Percentiles rank a stretch among this genome's conserved stretches.
Evolutionary conservation across 2,888 invertebrate species (phyloP).

Genomic region (Eristalinus sepulchralis): DNA sequence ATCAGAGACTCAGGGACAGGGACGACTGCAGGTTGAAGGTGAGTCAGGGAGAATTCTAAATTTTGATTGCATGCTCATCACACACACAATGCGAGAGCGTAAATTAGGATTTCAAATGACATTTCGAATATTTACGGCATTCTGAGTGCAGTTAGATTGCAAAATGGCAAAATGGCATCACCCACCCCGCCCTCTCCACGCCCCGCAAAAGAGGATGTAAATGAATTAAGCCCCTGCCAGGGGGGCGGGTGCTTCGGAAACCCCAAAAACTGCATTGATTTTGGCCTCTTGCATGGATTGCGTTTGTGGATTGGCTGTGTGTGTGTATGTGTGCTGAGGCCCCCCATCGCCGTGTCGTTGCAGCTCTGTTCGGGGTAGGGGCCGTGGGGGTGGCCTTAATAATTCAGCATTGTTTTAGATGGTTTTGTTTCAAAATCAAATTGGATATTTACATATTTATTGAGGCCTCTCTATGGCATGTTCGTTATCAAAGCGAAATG

Average conservation of each 20-base stretch:
- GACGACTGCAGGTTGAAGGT: neutral
- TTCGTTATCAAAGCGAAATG: constrained; percentile 48
- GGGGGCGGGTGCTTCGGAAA: neutral
- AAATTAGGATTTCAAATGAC: constrained; percentile 81
- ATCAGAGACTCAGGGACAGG: neutral
- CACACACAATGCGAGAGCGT: constrained; percentile 75
- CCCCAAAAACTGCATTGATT: constrained; percentile 69
- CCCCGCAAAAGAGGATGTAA: constrained; percentile 42
- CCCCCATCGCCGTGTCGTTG: neutral
- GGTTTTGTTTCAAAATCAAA: constrained; percentile 63
- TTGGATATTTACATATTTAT: constrained; percentile 68
- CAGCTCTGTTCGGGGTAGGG: neutral
- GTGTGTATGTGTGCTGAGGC: constrained; percentile 12
- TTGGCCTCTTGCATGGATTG: constrained; percentile 46
- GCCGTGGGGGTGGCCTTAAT: constrained; percentile 29
- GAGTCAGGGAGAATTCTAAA: constrained; percentile 59
- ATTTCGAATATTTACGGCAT: constrained; percentile 81
- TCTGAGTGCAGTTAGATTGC: constrained; percentile 71
- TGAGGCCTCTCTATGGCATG: constrained; percentile 25
- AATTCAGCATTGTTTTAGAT: constrained; percentile 64
- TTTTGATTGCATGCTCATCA: constrained; percentile 71
- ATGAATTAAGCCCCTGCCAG: constrained; percentile 50
- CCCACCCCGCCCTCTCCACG: constrained; percentile 5
- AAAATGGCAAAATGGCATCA: constrained; percentile 64
- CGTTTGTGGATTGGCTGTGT: constrained; percentile 53